phyloP scores from a whole-genome alignment of 2,888 invertebrate genomes.

The Synanthedon formicaeformis region DNA sequence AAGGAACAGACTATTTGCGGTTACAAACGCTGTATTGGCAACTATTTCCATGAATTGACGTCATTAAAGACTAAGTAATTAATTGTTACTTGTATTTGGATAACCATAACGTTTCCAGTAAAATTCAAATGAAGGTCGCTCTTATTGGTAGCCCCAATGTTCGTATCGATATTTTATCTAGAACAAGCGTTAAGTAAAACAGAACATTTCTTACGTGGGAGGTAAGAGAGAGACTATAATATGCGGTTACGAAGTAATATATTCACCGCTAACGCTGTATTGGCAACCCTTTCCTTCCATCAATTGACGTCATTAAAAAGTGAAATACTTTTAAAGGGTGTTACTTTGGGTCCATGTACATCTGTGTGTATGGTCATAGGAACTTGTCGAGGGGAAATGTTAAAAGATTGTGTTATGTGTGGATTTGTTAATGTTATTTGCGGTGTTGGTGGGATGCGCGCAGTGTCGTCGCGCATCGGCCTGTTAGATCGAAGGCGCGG shows the following conservation, averaged over 20 bases:
- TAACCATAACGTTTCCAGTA: too few species aligned
- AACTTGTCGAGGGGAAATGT: conserved; percentile 33
- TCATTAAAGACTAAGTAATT: too few species aligned
- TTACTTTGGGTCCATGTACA: conserved; percentile 23
- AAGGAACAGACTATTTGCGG: too few species aligned
- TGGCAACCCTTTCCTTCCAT: conserved; percentile 5
- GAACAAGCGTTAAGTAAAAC: conserved; percentile 16
- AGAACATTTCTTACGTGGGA: conserved; percentile 19
- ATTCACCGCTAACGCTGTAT: conserved; percentile 8
- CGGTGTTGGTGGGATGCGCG: conserved; percentile 46
- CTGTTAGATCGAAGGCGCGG: conserved; percentile 56
- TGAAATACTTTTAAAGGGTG: conserved; percentile 14
- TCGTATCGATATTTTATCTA: conserved; percentile 23
- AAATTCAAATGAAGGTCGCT: too few species aligned
- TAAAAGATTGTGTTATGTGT: conserved; percentile 44
- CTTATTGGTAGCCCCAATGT: too few species aligned
- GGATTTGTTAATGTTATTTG: conserved; percentile 52
- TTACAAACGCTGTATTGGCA: too few species aligned
- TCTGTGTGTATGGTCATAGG: conserved; percentile 19
- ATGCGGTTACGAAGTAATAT: conserved; percentile 13
- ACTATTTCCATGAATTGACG: too few species aligned
- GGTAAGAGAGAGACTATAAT: conserved; percentile 14
- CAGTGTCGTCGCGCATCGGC: conserved; percentile 38
- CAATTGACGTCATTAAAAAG: conserved; percentile 13
- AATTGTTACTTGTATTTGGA: too few species aligned